These are phyloP conservation scores for Mimas tiliae DNA, from an alignment of 2,888 invertebrate genomes.

Conservation along the genomic window DNA sequence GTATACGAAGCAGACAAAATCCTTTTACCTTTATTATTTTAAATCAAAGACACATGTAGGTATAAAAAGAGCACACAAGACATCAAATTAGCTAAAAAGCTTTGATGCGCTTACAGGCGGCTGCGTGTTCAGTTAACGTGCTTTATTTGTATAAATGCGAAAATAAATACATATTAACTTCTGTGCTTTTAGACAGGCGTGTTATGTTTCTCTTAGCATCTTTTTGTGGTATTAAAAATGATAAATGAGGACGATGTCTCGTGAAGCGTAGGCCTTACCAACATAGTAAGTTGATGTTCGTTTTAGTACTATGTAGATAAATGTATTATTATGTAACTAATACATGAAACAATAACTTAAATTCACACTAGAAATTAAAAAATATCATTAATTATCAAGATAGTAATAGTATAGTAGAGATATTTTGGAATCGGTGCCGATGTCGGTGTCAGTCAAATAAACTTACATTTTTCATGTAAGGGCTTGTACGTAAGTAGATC, in stretches of 20 bases:
- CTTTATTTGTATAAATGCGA: constrained; percentile 19
- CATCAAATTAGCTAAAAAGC: constrained; percentile 25
- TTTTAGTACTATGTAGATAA: not conserved
- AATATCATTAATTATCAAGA: no score
- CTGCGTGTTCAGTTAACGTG: constrained; percentile 12
- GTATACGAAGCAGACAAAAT: constrained; percentile 1
- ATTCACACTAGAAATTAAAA: no score
- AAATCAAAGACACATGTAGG: constrained; percentile 19
- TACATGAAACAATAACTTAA: no score
- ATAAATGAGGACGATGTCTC: constrained; percentile 10
- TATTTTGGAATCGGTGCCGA: no score
- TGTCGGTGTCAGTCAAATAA: no score
- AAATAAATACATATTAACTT: constrained; percentile 22
- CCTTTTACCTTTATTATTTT: constrained; percentile 11
- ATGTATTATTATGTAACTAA: not conserved
- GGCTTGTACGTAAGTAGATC: no score
- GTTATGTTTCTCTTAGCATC: constrained; percentile 10
- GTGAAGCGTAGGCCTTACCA: not conserved
- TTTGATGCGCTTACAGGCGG: constrained; percentile 24
- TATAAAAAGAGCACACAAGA: constrained; percentile 16
- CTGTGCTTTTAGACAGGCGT: constrained; percentile 15
- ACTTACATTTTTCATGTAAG: no score
- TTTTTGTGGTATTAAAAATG: constrained; percentile 24
- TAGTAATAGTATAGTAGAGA: no score
- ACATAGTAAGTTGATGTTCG: not conserved